phyloP scores from a whole-genome alignment of 2,113 vertebrate species.

The Macaca mulatta region DNA sequence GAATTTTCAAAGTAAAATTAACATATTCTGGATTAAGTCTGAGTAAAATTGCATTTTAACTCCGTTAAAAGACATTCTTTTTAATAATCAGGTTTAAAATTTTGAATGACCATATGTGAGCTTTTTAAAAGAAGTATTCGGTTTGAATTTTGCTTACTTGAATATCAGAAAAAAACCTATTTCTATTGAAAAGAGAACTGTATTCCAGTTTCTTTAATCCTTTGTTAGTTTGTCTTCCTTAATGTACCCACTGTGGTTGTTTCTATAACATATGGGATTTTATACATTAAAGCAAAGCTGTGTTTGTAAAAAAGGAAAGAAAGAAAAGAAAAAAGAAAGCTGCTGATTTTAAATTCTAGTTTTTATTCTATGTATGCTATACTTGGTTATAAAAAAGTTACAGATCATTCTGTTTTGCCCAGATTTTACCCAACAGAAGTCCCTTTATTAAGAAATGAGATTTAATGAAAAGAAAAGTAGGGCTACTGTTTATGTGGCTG shows the following conservation, averaged over 20 bases:
- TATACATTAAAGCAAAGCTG: constrained; percentile 74
- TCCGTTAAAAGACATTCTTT: constrained; percentile 20
- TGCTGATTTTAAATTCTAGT: constrained; percentile 82
- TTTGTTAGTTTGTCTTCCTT: constrained; percentile 82
- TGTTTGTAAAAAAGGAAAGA: constrained; percentile 50
- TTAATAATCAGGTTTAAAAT: constrained; percentile 23
- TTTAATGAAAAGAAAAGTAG: constrained; percentile 84
- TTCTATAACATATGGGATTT: constrained; percentile 81
- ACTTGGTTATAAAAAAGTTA: constrained; percentile 80
- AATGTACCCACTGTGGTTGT: constrained; percentile 76
- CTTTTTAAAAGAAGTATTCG: constrained; percentile 38
- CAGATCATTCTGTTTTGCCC: constrained; percentile 81
- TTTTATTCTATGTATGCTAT: constrained; percentile 81
- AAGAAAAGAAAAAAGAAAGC: constrained; percentile 58
- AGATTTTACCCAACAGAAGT: constrained; percentile 83
- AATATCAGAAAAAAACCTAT: constrained; percentile 42
- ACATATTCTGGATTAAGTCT: constrained; percentile 29
- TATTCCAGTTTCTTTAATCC: constrained; percentile 6
- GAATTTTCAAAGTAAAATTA: constrained; percentile 62
- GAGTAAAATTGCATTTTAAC: constrained; percentile 43
- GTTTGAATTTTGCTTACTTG: constrained; percentile 41
- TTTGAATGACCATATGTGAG: not conserved
- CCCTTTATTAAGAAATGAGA: constrained; percentile 81
- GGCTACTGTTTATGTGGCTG: constrained; percentile 82
- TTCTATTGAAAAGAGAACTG: not conserved